Base-by-base conservation (phyloP, 2,113 vertebrate species). In the Phyllostomus discolor region DNA sequence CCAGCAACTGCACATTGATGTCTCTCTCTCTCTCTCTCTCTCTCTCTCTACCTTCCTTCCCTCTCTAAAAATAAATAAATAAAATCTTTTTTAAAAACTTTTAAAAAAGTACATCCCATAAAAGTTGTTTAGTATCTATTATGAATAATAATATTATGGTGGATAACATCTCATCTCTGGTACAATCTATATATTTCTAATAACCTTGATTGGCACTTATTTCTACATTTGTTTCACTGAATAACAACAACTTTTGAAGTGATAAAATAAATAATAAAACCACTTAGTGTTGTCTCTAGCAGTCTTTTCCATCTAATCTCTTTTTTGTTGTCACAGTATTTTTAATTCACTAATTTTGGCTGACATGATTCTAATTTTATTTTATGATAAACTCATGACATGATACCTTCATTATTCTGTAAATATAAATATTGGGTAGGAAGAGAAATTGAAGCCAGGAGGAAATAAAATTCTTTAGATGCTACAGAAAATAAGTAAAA, bases 261-360 rank as follows among this genome's bases (percentile, higher is more conserved):
- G 50, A 97, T 62, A 70, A 64, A 79, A 94, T 84, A 50, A 95
- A 85, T 24, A 33, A 10, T 11, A 22, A 82, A 84, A 91, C 76
- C 20, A 73, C 4, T 88, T 73, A 38, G 14, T n/a, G 46, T 64
- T 94, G 72, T 70, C 14, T 76, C 41, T 33, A 75, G 17, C 9
- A 26, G 1, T 86, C 73, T 86, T 91, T 26, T 59, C 20, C 33
- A 16, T 33, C 38, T 81, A 78, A 57, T 83, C 43, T 67, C 28
- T 54, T 64, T 83, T 90, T 67, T 80, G 75, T 93, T 85, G 38
- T 91, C 38, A 95, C 6, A 79, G 35, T 90, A 12, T 57, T 94
- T 79, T 80, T 52, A 79, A 33, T 33, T 89, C 93, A 97, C 94
- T 97, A 92, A 96, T 96, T 94, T 90, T 88, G 41, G 33, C 48